A percentile compares a stretch with the other conserved stretches of the same genome.
Conservation (phyloP, 2,888 invertebrate species). For the Cyclophora punctaria region DNA sequence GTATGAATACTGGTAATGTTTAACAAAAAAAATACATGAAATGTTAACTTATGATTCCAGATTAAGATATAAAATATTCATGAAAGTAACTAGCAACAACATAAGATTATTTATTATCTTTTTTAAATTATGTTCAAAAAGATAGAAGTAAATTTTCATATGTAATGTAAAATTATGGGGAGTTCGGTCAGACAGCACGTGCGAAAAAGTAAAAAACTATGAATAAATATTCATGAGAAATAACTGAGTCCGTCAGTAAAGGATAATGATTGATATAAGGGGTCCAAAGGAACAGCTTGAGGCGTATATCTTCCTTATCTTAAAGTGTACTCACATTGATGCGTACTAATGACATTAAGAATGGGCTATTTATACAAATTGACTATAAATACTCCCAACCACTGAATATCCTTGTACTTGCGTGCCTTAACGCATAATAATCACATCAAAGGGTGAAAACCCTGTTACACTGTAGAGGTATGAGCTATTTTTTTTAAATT, state of each 20-base stretch:
- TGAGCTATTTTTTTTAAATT: too few relatives aligned
- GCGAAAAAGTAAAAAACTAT: slow-evolving; percentile 18
- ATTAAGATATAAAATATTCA: slow-evolving; percentile 28
- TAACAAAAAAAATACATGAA: slow-evolving; percentile 28
- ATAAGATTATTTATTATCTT: slow-evolving; percentile 6
- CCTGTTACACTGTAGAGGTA: too few relatives aligned
- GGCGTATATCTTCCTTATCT: background rate
- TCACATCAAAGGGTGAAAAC: too few relatives aligned
- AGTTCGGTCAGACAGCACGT: slow-evolving; percentile 18
- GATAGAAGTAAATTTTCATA: too few relatives aligned
- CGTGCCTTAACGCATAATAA: too few relatives aligned
- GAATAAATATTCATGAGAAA: slow-evolving; percentile 35
- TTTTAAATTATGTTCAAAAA: too few relatives aligned
- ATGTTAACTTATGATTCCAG: slow-evolving; percentile 35
- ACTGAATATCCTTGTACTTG: too few relatives aligned
- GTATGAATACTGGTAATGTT: slow-evolving; percentile 19
- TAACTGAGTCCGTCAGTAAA: slow-evolving; percentile 28
- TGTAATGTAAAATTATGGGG: too few relatives aligned
- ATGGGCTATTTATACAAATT: too few relatives aligned
- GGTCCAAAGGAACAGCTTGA: slow-evolving; percentile 8
- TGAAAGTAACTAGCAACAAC: slow-evolving; percentile 4
- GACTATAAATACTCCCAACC: too few relatives aligned
- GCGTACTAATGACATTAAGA: too few relatives aligned
- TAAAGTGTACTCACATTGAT: background rate
- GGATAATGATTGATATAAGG: slow-evolving; percentile 25